Evolutionary conservation across 2,888 invertebrate genomes (phyloP).

Genomic region (Mantis religiosa): DNA sequence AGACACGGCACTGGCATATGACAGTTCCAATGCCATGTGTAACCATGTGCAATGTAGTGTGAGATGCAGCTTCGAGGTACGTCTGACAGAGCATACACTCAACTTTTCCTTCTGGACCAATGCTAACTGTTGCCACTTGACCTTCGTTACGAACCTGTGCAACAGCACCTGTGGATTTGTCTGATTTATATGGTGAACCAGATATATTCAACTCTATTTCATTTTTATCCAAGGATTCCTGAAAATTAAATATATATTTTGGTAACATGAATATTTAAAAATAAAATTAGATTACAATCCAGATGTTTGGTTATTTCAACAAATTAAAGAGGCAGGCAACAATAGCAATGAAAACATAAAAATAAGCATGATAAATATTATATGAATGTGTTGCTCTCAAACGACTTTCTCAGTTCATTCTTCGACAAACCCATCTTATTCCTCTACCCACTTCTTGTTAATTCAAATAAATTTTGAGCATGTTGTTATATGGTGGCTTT

Average conservation of each 20-base stretch:
- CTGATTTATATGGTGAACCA: neutral
- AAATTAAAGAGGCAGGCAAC: too few relatives aligned
- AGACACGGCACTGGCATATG: constrained; percentile 30
- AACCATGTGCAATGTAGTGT: constrained; percentile 31
- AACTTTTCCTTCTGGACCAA: constrained; percentile 28
- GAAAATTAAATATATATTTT: neutral
- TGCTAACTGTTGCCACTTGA: constrained; percentile 21
- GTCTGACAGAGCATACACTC: constrained; percentile 31
- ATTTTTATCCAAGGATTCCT: neutral
- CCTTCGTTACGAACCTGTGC: neutral
- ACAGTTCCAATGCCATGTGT: constrained; percentile 33
- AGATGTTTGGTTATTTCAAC: too few relatives aligned
- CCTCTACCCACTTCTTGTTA: too few relatives aligned
- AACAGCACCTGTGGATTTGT: neutral
- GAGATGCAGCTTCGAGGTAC: constrained; percentile 25
- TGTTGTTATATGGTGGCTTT: too few relatives aligned
- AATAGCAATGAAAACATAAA: too few relatives aligned
- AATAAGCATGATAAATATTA: too few relatives aligned
- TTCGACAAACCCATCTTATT: too few relatives aligned
- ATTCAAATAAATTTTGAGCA: too few relatives aligned
- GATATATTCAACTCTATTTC: neutral
- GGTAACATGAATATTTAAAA: too few relatives aligned
- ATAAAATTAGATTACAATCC: too few relatives aligned
- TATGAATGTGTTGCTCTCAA: too few relatives aligned
- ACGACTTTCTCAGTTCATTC: too few relatives aligned